phyloP scores from a whole-genome alignment of 2,797 vertebrate genomes.

The Argentina silus region DNA sequence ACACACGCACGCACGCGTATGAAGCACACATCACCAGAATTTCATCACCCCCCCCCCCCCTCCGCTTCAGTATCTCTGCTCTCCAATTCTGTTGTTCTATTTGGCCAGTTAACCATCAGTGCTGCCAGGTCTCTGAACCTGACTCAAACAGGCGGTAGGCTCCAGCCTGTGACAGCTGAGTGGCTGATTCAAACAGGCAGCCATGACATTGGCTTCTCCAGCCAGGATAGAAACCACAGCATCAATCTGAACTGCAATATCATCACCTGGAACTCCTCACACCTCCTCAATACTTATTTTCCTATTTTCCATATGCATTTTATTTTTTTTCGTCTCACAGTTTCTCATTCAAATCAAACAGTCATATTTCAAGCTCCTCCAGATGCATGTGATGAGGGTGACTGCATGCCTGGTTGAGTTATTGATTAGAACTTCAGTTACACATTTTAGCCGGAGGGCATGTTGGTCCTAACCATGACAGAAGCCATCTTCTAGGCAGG shows the following conservation, averaged over 20 bases:
- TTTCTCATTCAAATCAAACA: constrained; percentile 48
- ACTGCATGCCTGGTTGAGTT: constrained; percentile 53
- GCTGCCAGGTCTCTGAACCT: constrained; percentile 38
- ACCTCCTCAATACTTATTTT: constrained; percentile 20
- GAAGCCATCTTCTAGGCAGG: constrained; percentile 16
- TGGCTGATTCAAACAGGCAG: constrained; percentile 77
- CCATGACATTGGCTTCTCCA: constrained; percentile 78
- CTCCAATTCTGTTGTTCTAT: constrained; percentile 50
- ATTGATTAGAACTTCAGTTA: constrained; percentile 56
- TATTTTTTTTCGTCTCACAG: constrained; percentile 13
- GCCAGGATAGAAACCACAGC: constrained; percentile 56
- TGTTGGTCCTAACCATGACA: constrained; percentile 37
- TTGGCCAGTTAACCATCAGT: constrained; percentile 30
- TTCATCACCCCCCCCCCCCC: not conserved
- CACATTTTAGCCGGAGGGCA: constrained; percentile 51
- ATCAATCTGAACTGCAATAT: constrained; percentile 68
- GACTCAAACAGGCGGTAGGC: constrained; percentile 38
- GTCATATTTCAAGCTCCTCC: constrained; percentile 22
- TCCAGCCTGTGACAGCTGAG: constrained; percentile 65
- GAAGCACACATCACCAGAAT: constrained; percentile 42
- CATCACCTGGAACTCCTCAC: constrained; percentile 66
- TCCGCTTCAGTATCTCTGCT: constrained; percentile 42
- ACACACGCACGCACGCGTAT: not conserved
- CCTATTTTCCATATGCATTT: constrained; percentile 46
- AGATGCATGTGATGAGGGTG: constrained; percentile 51